Evolutionary conservation across 2,888 invertebrate species (phyloP).

Genomic region (Clepsis dumicolana): DNA sequence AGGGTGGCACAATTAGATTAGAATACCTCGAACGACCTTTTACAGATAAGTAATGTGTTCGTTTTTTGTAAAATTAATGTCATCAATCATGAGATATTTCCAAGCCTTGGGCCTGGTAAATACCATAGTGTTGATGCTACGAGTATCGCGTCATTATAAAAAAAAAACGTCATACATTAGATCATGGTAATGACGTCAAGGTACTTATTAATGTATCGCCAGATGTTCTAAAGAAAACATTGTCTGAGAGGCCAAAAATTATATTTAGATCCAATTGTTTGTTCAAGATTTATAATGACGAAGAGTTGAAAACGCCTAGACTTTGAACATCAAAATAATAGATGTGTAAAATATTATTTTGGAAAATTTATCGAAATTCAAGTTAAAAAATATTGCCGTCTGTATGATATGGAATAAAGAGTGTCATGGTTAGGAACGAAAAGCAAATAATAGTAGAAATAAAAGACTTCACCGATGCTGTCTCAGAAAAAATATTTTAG

Average conservation of each 20-base stretch:
- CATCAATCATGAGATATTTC: conserved; percentile 24
- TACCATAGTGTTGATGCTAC: conserved; percentile 21
- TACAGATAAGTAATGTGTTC: background rate
- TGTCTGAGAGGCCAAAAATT: conserved; percentile 29
- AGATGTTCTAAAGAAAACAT: conserved; percentile 69
- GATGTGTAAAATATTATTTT: background rate
- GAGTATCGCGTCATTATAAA: conserved; percentile 28
- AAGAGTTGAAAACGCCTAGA: background rate
- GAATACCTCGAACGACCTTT: conserved; percentile 9
- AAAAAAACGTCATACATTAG: conserved; percentile 44
- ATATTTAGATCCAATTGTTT: conserved; percentile 17
- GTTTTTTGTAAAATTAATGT: background rate
- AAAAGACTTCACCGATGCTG: too few relatives aligned
- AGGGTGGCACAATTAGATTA: conserved; percentile 15
- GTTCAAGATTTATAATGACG: conserved; percentile 7
- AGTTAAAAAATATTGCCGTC: conserved; percentile 31
- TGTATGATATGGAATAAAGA: conserved; percentile 40
- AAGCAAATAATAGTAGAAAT: background rate
- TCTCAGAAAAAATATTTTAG: too few relatives aligned
- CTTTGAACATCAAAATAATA: background rate
- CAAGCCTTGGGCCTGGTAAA: conserved; percentile 1
- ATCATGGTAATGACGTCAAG: conserved; percentile 58
- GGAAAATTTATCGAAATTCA: conserved; percentile 12
- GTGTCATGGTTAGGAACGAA: background rate
- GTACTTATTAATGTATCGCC: conserved; percentile 50